Evolutionary conservation across 2,113 vertebrate genomes (phyloP).

Genomic region (Anolis sagrei): DNA sequence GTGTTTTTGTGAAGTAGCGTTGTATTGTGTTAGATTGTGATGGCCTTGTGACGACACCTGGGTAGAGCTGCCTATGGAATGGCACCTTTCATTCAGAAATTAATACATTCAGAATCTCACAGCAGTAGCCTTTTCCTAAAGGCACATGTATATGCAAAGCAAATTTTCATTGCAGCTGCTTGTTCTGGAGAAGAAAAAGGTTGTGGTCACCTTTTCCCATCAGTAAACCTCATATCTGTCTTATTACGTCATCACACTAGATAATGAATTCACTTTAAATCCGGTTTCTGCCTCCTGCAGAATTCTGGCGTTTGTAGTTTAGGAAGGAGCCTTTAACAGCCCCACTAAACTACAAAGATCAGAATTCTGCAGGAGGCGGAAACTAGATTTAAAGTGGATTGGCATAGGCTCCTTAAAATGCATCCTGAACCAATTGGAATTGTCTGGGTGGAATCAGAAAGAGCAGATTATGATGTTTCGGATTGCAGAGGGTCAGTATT

Average conservation of each 20-base stretch:
- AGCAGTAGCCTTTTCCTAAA: conserved; percentile 17
- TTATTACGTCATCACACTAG: no score
- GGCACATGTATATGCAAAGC: not conserved
- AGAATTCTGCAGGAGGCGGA: no score
- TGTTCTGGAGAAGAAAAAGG: conserved; percentile 23
- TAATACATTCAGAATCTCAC: conserved; percentile 30
- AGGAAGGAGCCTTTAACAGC: no score
- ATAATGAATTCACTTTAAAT: no score
- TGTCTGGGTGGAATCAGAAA: not conserved
- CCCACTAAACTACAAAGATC: no score
- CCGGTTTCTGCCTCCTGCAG: no score
- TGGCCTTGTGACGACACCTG: conserved; percentile 50
- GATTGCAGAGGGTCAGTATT: not conserved
- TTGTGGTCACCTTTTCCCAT: not conserved
- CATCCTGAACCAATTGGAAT: not conserved
- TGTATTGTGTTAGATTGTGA: conserved; percentile 52
- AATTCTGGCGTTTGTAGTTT: no score
- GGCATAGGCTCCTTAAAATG: not conserved
- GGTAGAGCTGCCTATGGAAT: conserved; percentile 57
- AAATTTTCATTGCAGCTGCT: not conserved
- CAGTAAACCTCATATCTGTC: not conserved
- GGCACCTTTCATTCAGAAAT: conserved; percentile 62
- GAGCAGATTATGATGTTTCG: not conserved
- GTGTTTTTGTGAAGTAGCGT: conserved; percentile 52
- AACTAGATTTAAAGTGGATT: not conserved